Evolutionary conservation across 2,113 vertebrate genomes (phyloP).

Genomic region (Notarius quadriscutis): DNA sequence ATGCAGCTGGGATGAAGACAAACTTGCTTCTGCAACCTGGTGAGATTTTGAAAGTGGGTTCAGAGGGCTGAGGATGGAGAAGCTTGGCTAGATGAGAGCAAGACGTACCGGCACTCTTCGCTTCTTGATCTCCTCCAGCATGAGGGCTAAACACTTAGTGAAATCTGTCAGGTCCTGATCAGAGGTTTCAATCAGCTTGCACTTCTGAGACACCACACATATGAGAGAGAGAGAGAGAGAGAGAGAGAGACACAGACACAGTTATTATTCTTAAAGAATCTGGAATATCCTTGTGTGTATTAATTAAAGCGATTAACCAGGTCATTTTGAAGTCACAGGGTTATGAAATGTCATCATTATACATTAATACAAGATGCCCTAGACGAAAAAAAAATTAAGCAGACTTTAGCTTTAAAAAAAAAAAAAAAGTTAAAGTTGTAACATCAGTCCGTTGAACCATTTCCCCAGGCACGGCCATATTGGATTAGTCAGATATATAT

Average conservation of each 20-base stretch:
- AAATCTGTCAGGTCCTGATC: slow-evolving; percentile 78
- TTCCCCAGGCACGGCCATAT: no score
- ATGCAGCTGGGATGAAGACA: not conserved
- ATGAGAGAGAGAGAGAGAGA: not conserved
- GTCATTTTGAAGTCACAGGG: no score
- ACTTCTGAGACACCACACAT: slow-evolving; percentile 59
- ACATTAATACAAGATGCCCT: no score
- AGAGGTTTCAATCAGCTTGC: slow-evolving; percentile 71
- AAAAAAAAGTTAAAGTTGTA: no score
- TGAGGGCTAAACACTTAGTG: slow-evolving; percentile 73
- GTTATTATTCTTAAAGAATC: not conserved
- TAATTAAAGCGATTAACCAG: not conserved
- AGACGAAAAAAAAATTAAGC: no score
- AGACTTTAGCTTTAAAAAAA: no score
- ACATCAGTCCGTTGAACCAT: no score
- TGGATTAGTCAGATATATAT: no score
- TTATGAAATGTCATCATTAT: no score
- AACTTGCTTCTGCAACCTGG: not conserved
- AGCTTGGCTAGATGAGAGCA: not conserved
- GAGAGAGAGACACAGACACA: not conserved
- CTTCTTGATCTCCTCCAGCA: slow-evolving; percentile 69
- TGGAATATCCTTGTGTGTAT: not conserved
- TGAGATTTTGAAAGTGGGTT: not conserved
- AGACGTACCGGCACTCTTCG: slow-evolving; percentile 65
- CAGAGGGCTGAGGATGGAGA: not conserved